A percentile compares a stretch with the other conserved stretches of the same genome.
These are phyloP conservation scores for Chaetodon auriga DNA, from an alignment of 2,113 vertebrate genomes.

Conservation along the genomic window DNA sequence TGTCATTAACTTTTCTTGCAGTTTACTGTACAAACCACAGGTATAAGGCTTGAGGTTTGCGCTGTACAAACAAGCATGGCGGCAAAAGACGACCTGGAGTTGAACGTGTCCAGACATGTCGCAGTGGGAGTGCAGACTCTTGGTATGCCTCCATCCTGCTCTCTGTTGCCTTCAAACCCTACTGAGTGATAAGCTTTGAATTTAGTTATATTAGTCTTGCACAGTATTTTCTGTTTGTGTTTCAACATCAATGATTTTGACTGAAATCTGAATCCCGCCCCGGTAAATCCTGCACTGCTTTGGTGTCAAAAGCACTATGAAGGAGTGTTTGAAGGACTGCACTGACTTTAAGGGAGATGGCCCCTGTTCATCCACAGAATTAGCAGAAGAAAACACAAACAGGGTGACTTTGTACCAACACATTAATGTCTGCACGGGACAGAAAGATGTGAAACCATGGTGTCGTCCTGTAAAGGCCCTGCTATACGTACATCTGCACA, in stretches of 20 bases:
- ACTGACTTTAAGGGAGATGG: neutral
- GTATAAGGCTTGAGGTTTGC: neutral
- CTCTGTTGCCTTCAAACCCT: neutral
- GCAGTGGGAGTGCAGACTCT: conserved; percentile 2
- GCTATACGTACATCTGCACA: neutral
- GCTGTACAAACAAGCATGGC: neutral
- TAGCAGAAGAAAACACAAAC: neutral
- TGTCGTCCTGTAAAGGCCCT: neutral
- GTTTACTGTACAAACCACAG: neutral
- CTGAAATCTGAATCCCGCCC: neutral
- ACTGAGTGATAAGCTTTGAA: neutral
- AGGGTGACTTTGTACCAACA: neutral
- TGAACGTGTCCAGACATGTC: conserved; percentile 14
- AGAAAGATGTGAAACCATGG: no score
- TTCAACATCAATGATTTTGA: neutral
- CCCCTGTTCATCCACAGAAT: neutral
- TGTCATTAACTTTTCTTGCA: neutral
- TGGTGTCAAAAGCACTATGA: neutral
- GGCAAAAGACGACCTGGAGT: neutral
- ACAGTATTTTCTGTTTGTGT: neutral
- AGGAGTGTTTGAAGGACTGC: neutral
- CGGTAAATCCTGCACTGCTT: neutral
- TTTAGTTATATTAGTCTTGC: neutral
- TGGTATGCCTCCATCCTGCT: neutral
- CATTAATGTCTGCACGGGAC: neutral